phyloP scores from a whole-genome alignment of 2,888 invertebrate species.

The Tetropium fuscum region DNA sequence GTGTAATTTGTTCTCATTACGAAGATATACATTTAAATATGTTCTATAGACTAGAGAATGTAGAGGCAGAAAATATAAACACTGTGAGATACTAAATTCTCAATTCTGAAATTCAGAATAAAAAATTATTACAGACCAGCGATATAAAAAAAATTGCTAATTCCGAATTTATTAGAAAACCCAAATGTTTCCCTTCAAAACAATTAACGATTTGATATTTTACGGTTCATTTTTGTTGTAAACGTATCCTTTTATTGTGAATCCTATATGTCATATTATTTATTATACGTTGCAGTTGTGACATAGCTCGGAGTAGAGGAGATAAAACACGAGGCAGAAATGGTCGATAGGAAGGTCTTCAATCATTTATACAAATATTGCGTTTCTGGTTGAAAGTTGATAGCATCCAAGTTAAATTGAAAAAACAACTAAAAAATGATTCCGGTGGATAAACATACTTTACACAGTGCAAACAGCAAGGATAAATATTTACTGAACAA shows the following conservation, averaged over 20 bases:
- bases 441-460: constrained; percentile 5
- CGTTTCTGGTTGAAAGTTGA: constrained; percentile 18
- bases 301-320: constrained; percentile 12
- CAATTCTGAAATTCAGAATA: too few relatives aligned
- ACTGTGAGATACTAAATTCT: too few relatives aligned
- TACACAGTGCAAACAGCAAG: neutral
- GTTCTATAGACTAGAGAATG: too few relatives aligned
- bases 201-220: too few relatives aligned
- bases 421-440: constrained; percentile 2
- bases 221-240: too few relatives aligned
- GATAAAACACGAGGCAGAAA: constrained; percentile 16
- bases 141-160: too few relatives aligned
- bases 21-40: too few relatives aligned
- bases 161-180: too few relatives aligned
- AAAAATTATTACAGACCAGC: too few relatives aligned
- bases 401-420: constrained; percentile 9
- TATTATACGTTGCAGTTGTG: neutral
- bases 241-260: neutral
- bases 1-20: too few relatives aligned
- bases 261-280: neutral
- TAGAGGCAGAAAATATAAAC: too few relatives aligned
- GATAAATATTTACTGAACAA: neutral
- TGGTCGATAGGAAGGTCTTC: constrained; percentile 22
- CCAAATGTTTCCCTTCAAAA: too few relatives aligned
- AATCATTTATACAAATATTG: constrained; percentile 26